Conservation (phyloP, 2,113 vertebrate species). For the Halichoerus grypus region DNA sequence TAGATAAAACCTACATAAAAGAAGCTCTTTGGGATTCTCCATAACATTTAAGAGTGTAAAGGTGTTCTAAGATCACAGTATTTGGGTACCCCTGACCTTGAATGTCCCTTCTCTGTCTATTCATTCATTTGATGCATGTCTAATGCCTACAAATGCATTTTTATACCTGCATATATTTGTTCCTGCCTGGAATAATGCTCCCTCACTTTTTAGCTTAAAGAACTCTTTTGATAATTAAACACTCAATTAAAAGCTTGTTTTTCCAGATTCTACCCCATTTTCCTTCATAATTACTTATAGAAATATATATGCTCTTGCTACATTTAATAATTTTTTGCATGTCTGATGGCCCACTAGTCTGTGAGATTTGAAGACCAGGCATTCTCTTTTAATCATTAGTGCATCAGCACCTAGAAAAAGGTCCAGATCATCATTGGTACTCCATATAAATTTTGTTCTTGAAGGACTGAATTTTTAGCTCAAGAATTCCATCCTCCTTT, state of each 20-base stretch:
- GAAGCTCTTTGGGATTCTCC: background rate
- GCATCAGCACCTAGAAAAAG: fast-evolving
- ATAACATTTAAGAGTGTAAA: background rate
- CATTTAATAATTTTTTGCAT: background rate
- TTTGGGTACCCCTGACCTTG: background rate
- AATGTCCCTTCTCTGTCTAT: background rate
- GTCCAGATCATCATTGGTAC: background rate
- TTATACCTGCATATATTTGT: background rate
- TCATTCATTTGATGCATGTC: background rate
- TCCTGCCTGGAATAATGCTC: background rate
- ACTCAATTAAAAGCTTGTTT: background rate
- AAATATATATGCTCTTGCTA: background rate
- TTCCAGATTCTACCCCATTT: background rate
- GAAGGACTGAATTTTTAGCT: background rate
- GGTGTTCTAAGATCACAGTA: background rate
- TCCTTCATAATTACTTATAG: background rate
- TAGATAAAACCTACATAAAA: background rate
- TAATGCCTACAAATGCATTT: background rate
- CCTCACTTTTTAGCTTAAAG: background rate
- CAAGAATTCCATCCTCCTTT: background rate
- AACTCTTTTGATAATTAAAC: background rate
- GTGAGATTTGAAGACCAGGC: background rate
- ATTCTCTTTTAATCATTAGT: background rate
- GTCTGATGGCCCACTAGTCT: background rate
- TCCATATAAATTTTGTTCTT: background rate